phyloP scores from a whole-genome alignment of 1,140 invertebrate genomes.

The Paraescarpia echinospica region DNA sequence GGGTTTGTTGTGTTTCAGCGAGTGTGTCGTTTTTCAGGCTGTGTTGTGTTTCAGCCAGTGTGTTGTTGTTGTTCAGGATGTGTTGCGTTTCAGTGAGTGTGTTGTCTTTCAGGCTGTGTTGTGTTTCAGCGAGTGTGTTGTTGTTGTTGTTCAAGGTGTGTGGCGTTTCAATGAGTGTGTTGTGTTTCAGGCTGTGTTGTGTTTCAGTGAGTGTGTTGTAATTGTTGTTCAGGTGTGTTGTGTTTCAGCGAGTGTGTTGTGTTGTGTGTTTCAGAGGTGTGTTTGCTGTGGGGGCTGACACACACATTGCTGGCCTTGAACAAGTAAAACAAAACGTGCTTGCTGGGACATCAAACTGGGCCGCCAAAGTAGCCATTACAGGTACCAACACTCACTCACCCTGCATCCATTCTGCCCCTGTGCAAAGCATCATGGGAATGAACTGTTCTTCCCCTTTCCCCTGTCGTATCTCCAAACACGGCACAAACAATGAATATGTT shows the following conservation, averaged over 20 bases:
- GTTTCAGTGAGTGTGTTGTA: background rate
- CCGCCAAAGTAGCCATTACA: conserved; percentile 90
- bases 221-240: background rate
- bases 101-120: no score
- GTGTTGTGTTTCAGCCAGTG: no score
- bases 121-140: no score
- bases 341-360: conserved; percentile 98
- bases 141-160: no score
- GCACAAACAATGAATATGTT: no score
- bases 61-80: no score
- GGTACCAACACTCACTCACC: conserved; percentile 34
- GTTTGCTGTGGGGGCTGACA: conserved; percentile 25
- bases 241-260: background rate
- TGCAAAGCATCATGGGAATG: no score
- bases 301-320: conserved; percentile 2
- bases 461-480: no score
- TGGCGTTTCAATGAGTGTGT: background rate
- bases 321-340: conserved; percentile 92
- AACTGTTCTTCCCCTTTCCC: no score
- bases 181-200: background rate
- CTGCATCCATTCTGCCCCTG: background rate
- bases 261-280: conserved; percentile 14
- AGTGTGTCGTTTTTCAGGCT: no score
- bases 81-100: no score
- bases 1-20: no score